Conservation (phyloP, 2,797 vertebrate species). For the Tinamus major region DNA sequence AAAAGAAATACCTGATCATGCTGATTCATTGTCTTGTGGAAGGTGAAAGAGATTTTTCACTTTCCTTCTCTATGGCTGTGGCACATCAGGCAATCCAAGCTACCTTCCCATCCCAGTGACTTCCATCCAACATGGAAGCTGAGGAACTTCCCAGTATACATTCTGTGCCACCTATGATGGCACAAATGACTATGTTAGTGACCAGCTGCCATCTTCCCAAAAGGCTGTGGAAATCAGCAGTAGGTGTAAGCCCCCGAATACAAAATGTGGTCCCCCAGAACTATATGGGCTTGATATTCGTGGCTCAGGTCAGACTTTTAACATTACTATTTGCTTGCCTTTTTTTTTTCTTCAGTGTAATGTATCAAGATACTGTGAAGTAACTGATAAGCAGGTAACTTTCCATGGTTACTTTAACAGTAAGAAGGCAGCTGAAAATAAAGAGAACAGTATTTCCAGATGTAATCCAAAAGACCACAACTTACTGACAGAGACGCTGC, state of each 20-base stretch:
- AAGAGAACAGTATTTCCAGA: neutral
- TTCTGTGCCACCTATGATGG: neutral
- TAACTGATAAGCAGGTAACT: neutral
- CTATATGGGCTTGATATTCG: neutral
- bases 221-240: neutral
- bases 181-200: neutral
- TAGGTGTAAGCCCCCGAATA: neutral
- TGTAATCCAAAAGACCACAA: neutral
- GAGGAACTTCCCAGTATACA: rapidly evolving
- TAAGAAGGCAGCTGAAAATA: neutral
- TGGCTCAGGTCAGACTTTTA: neutral
- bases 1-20: neutral
- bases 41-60: neutral
- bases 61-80: rapidly evolving
- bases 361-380: neutral
- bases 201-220: neutral
- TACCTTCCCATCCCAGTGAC: neutral
- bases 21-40: neutral
- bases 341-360: neutral
- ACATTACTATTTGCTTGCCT: neutral
- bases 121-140: neutral
- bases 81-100: neutral
- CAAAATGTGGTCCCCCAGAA: neutral
- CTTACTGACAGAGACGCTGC: constrained; percentile 67
- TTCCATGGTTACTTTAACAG: neutral